These are phyloP conservation scores for Bungarus multicinctus DNA, from an alignment of 2,113 vertebrate genomes.

Conservation along the genomic window DNA sequence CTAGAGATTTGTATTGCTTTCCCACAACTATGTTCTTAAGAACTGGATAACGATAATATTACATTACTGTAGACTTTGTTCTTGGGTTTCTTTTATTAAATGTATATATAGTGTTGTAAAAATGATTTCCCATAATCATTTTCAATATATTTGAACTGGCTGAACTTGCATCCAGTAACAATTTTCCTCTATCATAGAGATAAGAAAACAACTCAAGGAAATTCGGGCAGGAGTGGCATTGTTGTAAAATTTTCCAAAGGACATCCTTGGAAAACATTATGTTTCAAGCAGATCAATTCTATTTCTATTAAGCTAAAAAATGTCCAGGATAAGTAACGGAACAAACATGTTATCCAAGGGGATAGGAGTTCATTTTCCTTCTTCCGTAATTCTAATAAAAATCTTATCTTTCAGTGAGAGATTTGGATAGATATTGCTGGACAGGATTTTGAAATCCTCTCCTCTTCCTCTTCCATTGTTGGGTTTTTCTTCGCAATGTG, in stretches of 20 bases:
- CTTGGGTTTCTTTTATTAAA: slow-evolving; percentile 40
- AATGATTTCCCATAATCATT: slow-evolving; percentile 60
- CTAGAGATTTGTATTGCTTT: background rate
- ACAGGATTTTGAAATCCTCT: background rate
- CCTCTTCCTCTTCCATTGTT: too few species aligned
- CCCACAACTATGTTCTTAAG: slow-evolving; percentile 6
- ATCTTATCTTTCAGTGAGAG: background rate
- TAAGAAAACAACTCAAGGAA: slow-evolving; percentile 62
- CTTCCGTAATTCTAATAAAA: background rate
- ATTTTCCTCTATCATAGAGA: slow-evolving; percentile 58
- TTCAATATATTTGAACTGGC: slow-evolving; percentile 59
- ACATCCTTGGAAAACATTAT: slow-evolving; percentile 54
- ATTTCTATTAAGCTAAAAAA: background rate
- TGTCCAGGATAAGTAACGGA: slow-evolving; percentile 4
- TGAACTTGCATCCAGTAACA: slow-evolving; percentile 49
- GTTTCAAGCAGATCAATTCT: slow-evolving; percentile 9
- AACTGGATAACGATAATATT: slow-evolving; percentile 18
- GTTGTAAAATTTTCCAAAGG: slow-evolving; percentile 57
- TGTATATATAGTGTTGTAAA: slow-evolving; percentile 54
- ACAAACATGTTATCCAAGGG: background rate
- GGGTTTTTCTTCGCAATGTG: background rate
- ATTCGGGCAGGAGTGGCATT: slow-evolving; percentile 51
- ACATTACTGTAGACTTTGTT: slow-evolving; percentile 14
- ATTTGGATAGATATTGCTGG: background rate
- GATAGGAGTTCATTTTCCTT: background rate